phyloP scores from a whole-genome alignment of 1,140 invertebrate species.

The Ceratina calcarata region DNA sequence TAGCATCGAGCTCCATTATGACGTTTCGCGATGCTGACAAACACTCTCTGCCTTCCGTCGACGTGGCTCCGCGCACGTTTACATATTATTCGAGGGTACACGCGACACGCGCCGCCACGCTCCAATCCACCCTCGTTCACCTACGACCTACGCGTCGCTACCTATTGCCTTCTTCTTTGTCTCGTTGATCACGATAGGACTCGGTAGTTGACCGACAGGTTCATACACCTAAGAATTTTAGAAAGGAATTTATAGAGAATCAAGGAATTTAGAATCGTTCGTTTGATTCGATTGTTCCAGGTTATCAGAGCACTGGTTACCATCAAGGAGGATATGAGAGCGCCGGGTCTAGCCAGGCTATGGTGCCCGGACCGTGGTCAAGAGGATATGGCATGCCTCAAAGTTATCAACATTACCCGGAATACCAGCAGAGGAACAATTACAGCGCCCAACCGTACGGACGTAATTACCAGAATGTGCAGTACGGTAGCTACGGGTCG shows the following conservation, averaged over 20 bases:
- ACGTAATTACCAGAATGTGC: conserved; percentile 34
- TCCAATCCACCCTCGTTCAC: conserved; percentile 67
- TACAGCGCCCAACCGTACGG: conserved; percentile 40
- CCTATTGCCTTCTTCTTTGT: background rate
- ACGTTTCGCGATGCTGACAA: conserved; percentile 76
- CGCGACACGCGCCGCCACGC: conserved; percentile 78
- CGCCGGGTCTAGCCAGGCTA: conserved; percentile 27
- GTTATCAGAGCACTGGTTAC: conserved; percentile 67
- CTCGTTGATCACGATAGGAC: background rate
- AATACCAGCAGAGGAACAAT: conserved; percentile 25
- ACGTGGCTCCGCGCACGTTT: conserved; percentile 41
- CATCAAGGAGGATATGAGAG: conserved; percentile 60
- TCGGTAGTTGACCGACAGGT: background rate
- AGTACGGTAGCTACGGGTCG: conserved; percentile 42
- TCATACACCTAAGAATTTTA: no score
- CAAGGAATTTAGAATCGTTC: background rate
- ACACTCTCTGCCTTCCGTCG: conserved; percentile 16
- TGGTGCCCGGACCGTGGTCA: conserved; percentile 45
- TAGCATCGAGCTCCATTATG: conserved; percentile 76
- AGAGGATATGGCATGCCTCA: conserved; percentile 36
- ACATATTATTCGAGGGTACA: conserved; percentile 65
- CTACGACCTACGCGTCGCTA: conserved; percentile 18
- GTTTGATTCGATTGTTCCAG: conserved; percentile 53
- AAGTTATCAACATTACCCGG: conserved; percentile 41
- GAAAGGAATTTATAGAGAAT: no score